A percentile compares a stretch with the other conserved stretches of the same genome.
phyloP scores from a whole-genome alignment of 2,888 invertebrate genomes.

The Philereme transversata region DNA sequence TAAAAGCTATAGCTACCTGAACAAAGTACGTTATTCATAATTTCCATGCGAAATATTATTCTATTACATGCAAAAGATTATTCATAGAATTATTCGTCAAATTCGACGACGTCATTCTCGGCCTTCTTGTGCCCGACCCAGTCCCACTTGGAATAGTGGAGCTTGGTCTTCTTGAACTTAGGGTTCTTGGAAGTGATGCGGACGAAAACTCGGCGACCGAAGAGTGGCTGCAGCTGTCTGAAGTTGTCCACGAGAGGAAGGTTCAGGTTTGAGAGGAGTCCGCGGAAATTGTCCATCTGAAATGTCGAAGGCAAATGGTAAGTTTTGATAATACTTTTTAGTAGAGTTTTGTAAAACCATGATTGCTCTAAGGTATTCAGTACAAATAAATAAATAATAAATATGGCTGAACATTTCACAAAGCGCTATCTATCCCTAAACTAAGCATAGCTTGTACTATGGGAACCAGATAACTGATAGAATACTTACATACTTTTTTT shows the following conservation, averaged over 20 bases:
- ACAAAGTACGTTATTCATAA: conserved; percentile 20
- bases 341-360: too few relatives aligned
- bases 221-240: conserved; percentile 86
- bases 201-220: conserved; percentile 87
- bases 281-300: conserved; percentile 86
- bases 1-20: conserved; percentile 37
- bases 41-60: not conserved
- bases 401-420: too few relatives aligned
- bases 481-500: too few relatives aligned
- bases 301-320: conserved; percentile 26
- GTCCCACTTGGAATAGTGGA: conserved; percentile 86
- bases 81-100: conserved; percentile 63
- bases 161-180: conserved; percentile 83
- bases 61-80: not conserved
- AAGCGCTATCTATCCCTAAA: too few relatives aligned
- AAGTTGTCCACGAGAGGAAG: conserved; percentile 88
- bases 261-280: conserved; percentile 85
- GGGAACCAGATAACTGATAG: too few relatives aligned
- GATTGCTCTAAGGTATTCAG: too few relatives aligned
- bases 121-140: conserved; percentile 84
- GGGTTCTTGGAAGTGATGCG: conserved; percentile 84
- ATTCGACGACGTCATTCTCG: conserved; percentile 75
- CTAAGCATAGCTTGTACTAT: too few relatives aligned
- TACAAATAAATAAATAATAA: too few relatives aligned
- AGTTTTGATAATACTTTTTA: conserved; percentile 1